Evolutionary conservation across 2,113 vertebrate genomes (phyloP), one percentile per base, ranked within the genome.

Genomic region (Cheilinus undulatus): DNA sequence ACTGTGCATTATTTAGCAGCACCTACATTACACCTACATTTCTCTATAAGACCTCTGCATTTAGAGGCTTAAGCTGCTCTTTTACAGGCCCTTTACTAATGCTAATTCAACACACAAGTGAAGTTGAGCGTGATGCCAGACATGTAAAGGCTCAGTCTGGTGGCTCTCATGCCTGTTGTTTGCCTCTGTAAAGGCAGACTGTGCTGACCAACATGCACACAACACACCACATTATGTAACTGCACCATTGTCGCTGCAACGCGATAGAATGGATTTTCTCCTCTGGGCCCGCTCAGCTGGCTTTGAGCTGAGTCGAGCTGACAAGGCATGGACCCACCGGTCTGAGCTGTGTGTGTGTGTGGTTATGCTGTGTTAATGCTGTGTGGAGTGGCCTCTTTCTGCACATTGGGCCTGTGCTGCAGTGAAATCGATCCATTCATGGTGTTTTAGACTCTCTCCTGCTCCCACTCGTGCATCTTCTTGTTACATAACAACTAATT

Each of bases 181-280:
- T 48, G 27, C 65, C 43, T 53, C 28, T 62, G 56, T 62, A 48
- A 24, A 24, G 60, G 46, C 70, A 38, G 65, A 45, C 61, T 10
- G 53, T 22, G 62, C 77, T 79, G 83, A 77, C 76, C 83, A 46
- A 52, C 77, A 66, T 38, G 26, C 67, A 80, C 77, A 60, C 38
- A 54, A 61, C 82, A 53, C 60, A 46, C 53, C 57, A 5, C 67
- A n/a, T 92, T 90, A 88, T 65, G 24, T 90, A 91, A 92, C 76
- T 10, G 60, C 76, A 42, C 69, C 77, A 69, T 72, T 88, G 89
- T 90, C 71, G 51, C 80, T 72, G 75, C 85, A 88, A 69, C 38
- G 64, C 84, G 80, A 87, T 56, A 51, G 73, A 84, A 90, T 89
- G 74, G 89, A 91, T 90, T 89, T 84, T 84, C 61, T 72, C 85